A percentile compares a stretch with the other conserved stretches of the same genome.
Conservation (phyloP, 1,140 invertebrate genomes). For the Trissolcus basalis region DNA sequence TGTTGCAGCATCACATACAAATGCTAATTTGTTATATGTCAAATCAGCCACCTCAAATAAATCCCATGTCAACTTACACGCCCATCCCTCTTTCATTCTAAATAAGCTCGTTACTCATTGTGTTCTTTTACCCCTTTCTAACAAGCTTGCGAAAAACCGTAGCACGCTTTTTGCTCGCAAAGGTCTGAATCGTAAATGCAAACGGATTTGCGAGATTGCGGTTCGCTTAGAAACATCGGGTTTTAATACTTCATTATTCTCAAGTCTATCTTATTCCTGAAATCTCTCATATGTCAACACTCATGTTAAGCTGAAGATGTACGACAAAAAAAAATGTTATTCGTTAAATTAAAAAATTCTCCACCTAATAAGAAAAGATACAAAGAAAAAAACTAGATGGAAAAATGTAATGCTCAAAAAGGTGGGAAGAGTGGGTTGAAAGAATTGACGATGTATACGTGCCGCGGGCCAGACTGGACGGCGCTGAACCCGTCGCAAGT, state of each 20-base stretch:
- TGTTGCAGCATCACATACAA: not conserved
- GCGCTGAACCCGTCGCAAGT: conserved; percentile 70
- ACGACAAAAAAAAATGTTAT: not conserved
- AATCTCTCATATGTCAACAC: not conserved
- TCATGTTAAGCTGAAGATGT: not conserved
- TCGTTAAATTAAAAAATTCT: not conserved
- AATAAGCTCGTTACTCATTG: conserved; percentile 23
- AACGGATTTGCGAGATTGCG: conserved; percentile 15
- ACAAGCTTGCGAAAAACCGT: conserved; percentile 18
- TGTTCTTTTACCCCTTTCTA: conserved; percentile 23
- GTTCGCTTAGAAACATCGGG: conserved; percentile 16
- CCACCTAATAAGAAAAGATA: not conserved
- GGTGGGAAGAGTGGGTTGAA: conserved; percentile 28
- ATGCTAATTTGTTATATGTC: conserved; percentile 4
- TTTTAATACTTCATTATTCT: conserved; percentile 42
- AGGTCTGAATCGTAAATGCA: conserved; percentile 33
- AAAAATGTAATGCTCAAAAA: conserved; percentile 38
- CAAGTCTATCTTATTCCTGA: not conserved
- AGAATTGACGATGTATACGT: conserved; percentile 51
- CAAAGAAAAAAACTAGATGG: not conserved
- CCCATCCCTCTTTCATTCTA: conserved; percentile 1
- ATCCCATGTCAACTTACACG: not conserved
- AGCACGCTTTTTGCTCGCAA: conserved; percentile 15
- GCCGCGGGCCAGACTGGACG: conserved; percentile 71
- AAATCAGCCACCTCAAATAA: conserved; percentile 5